Conservation (phyloP, 2,113 vertebrate genomes). For the Oreocharis arfaki region DNA sequence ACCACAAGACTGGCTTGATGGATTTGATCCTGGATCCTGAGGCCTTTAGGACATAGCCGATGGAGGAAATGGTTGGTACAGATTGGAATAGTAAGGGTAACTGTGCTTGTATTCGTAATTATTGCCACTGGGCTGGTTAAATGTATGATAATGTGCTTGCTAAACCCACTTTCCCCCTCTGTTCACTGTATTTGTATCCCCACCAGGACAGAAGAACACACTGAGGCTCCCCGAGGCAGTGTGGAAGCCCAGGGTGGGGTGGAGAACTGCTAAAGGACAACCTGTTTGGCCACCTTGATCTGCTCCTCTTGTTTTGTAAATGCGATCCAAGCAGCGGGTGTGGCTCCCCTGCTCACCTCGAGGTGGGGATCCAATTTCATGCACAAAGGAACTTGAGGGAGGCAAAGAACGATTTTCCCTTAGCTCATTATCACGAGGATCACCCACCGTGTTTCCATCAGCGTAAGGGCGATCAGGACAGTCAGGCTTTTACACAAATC, state of each 20-base stretch:
- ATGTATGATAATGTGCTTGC: neutral
- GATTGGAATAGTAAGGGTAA: neutral
- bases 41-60: too few species aligned
- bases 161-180: neutral
- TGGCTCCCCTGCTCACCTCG: neutral
- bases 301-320: neutral
- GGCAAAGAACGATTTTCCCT: neutral
- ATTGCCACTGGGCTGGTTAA: neutral
- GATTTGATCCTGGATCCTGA: neutral
- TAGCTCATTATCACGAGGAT: neutral
- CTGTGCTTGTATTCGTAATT: neutral
- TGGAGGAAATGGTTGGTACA: neutral
- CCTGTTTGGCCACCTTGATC: neutral
- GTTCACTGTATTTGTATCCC: neutral
- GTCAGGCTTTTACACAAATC: neutral
- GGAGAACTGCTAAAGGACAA: neutral
- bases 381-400: neutral
- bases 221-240: too few species aligned
- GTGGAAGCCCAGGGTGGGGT: too few species aligned
- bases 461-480: neutral
- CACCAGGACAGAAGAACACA: too few species aligned
- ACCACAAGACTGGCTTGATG: too few species aligned
- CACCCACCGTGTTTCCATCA: neutral
- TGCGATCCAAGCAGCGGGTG: neutral
- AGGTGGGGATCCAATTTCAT: neutral